These are phyloP conservation scores for Silurus lanzhouensis DNA, from an alignment of 2,797 vertebrate genomes.

Conservation along the genomic window DNA sequence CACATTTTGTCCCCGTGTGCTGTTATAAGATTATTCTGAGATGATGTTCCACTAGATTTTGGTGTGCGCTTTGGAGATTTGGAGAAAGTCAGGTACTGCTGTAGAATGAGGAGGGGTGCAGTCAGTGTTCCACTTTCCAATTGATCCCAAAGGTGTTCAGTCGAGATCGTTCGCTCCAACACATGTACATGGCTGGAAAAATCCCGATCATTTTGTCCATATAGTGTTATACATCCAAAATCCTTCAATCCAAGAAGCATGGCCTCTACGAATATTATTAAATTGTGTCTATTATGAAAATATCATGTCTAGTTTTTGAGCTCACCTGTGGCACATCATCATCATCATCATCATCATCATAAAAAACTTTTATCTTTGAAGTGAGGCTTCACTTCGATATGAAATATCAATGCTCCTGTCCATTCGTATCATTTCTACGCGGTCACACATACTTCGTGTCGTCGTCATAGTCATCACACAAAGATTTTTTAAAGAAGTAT, in stretches of 20 bases:
- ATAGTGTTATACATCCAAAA: not conserved
- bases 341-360: not conserved
- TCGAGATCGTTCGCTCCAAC: no score
- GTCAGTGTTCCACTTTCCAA: no score
- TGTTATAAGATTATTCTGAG: no score
- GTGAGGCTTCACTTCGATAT: not conserved
- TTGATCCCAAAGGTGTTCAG: no score
- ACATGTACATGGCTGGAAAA: no score
- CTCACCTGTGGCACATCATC: no score
- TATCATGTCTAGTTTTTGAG: not conserved
- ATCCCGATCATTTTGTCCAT: no score
- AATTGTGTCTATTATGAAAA: not conserved
- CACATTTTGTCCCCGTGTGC: no score
- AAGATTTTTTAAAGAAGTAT: not conserved
- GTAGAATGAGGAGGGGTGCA: no score
- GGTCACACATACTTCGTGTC: not conserved
- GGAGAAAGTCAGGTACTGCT: no score
- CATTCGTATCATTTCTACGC: not conserved
- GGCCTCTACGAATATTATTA: not conserved
- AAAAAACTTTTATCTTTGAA: not conserved
- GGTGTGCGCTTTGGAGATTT: no score
- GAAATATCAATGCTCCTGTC: constrained; percentile 9
- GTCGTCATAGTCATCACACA: not conserved
- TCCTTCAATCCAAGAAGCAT: not conserved
- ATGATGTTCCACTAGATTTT: no score